Evolutionary conservation across 2,797 vertebrate genomes (phyloP), one percentile per base, ranked within the genome.

Genomic region (Leuciscus waleckii): DNA sequence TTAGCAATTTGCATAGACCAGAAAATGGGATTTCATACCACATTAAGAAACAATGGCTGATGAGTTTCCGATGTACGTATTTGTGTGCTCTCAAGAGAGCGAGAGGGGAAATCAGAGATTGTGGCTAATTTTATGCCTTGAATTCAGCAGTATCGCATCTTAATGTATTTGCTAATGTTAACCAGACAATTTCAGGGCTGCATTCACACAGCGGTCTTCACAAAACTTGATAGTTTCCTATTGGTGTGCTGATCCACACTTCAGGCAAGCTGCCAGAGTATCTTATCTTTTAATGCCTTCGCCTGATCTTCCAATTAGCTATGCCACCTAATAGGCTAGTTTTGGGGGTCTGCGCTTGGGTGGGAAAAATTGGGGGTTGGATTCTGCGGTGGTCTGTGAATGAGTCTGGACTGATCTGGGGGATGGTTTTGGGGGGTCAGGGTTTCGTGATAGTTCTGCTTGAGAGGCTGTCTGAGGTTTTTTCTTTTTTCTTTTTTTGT

Each of bases 241-340:
- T 94, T 93, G 95, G 95, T 93, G 94, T 92, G 94, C 93, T 96
- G 95, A 96, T 96, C 96, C 95, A 95, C 94, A 89, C 95, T 96
- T 95, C 95, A 96, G 95, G 95, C 95, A 94, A 94, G 94, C 95
- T 94, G 95, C 95, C 95, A 96, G 95, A 95, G 95, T 95, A 96
- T 96, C 96, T 97, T 96, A 97, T 97, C 96, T 96, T 96, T 97
- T 95, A 95, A 96, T 96, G 96, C 95, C 96, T 96, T 96, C 94
- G 95, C 95, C 95, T 97, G 96, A 97, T 97, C 96, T 96, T 96
- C 96, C 96, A 97, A 97, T 97, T 97, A 97, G 95, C 95, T 86
- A 94, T 95, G 94, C 94, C 95, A 95, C 95, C 95, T 96, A 97
- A 96, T 96, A 96, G 95, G 94, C 95, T 96, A 93, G 95, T 96